Evolutionary conservation across 2,797 vertebrate genomes (phyloP).

Genomic region (Chiroxiphia lanceolata): DNA sequence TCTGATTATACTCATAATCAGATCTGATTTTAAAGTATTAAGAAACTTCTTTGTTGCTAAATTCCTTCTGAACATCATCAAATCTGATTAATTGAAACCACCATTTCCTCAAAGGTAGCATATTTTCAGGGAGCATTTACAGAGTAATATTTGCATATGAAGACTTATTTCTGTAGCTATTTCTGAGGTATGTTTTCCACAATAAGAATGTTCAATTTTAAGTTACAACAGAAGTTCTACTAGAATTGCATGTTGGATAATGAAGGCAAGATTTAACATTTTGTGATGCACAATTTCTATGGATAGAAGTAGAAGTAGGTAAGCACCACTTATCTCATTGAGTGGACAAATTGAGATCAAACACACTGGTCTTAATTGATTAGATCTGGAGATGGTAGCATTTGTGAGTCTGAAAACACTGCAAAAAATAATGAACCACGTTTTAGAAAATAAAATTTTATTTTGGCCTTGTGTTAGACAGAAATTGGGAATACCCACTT

Average conservation of each 20-base stretch:
- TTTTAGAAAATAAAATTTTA: constrained; percentile 47
- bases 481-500: constrained; percentile 1
- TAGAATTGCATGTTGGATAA: constrained; percentile 7
- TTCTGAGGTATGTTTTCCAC: neutral
- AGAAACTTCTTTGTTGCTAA: neutral
- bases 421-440: neutral
- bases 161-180: neutral
- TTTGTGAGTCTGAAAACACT: constrained; percentile 17
- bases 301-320: constrained; percentile 58
- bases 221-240: neutral
- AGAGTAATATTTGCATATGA: neutral
- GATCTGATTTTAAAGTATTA: neutral
- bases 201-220: neutral
- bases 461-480: neutral
- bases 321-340: constrained; percentile 56
- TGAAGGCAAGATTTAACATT: constrained; percentile 34
- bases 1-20: neutral
- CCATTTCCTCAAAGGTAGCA: neutral
- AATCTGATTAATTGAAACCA: neutral
- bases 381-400: constrained; percentile 24
- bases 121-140: neutral
- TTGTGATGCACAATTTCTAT: constrained; percentile 17
- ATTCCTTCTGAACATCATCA: neutral
- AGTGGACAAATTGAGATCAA: constrained; percentile 54
- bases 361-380: constrained; percentile 53